Evolutionary conservation across 2,888 invertebrate species (phyloP).

Genomic region (Rhingia rostrata): DNA sequence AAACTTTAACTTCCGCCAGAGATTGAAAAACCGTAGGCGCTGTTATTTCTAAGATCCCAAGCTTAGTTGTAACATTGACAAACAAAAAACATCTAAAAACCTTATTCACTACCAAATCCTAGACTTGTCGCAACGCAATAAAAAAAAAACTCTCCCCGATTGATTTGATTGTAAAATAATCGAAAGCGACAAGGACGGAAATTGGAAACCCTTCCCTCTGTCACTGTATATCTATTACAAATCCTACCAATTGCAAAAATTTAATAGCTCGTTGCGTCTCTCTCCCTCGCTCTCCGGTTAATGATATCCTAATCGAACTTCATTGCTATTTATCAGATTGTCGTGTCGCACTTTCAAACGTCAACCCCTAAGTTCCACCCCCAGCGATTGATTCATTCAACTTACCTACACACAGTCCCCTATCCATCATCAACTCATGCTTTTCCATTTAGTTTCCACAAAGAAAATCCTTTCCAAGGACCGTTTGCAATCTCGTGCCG

Average conservation of each 20-base stretch:
- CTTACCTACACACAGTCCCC: neutral
- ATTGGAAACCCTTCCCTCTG: slow-evolving; percentile 31
- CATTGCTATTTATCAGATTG: slow-evolving; percentile 65
- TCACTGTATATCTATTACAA: slow-evolving; percentile 22
- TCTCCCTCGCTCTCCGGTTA: slow-evolving; percentile 30
- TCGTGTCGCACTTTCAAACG: slow-evolving; percentile 53
- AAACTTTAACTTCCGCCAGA: no score
- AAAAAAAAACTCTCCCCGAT: no score
- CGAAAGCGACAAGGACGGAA: slow-evolving; percentile 41
- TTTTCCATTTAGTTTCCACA: slow-evolving; percentile 33
- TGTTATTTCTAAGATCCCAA: no score
- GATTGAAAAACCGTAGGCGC: no score
- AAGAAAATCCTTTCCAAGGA: slow-evolving; percentile 39
- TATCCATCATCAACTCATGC: neutral
- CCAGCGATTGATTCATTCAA: slow-evolving; percentile 58
- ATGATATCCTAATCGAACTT: slow-evolving; percentile 67
- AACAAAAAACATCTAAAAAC: no score
- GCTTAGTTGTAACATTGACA: no score
- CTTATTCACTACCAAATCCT: neutral
- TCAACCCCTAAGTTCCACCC: slow-evolving; percentile 70
- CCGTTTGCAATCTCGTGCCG: slow-evolving; percentile 25
- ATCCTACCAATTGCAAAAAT: slow-evolving; percentile 69
- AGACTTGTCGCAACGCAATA: no score
- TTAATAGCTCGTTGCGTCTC: slow-evolving; percentile 53
- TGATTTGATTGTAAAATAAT: no score